Conservation (phyloP, 2,797 vertebrate species). For the Vireo griseus region DNA sequence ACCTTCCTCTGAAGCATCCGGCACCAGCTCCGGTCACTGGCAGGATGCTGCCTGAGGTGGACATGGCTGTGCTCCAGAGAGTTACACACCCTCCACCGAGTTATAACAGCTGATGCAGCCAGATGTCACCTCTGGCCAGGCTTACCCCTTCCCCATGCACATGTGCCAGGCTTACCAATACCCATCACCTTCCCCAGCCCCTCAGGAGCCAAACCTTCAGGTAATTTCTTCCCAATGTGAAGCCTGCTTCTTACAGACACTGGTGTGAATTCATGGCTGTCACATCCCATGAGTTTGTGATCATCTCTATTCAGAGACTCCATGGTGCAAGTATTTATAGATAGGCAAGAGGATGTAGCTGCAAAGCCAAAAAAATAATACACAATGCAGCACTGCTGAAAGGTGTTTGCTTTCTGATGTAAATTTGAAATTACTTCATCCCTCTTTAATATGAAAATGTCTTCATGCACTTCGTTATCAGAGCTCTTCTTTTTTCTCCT, state of each 20-base stretch:
- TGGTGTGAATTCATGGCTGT: neutral
- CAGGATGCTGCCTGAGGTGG: neutral
- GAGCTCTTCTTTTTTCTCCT: neutral
- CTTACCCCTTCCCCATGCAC: neutral
- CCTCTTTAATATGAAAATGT: neutral
- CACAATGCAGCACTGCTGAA: neutral
- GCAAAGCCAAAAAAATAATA: neutral
- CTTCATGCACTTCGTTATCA: neutral
- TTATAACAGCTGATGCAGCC: neutral
- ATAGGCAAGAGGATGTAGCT: neutral
- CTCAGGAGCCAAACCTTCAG: neutral
- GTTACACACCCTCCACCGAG: neutral
- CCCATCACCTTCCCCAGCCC: neutral
- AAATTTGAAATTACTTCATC: neutral
- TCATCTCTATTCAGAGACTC: neutral
- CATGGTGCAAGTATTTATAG: neutral
- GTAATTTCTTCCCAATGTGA: neutral
- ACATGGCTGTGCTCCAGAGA: neutral
- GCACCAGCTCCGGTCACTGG: neutral
- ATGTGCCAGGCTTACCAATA: neutral
- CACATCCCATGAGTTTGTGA: neutral
- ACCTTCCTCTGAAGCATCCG: slow-evolving; percentile 55
- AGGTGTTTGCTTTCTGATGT: neutral
- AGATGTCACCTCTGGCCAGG: neutral
- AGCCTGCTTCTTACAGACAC: neutral